Percentiles rank a stretch among this genome's conserved stretches.
phyloP scores from a whole-genome alignment of 2,797 vertebrate species.

The Coccyzus lansbergi region DNA sequence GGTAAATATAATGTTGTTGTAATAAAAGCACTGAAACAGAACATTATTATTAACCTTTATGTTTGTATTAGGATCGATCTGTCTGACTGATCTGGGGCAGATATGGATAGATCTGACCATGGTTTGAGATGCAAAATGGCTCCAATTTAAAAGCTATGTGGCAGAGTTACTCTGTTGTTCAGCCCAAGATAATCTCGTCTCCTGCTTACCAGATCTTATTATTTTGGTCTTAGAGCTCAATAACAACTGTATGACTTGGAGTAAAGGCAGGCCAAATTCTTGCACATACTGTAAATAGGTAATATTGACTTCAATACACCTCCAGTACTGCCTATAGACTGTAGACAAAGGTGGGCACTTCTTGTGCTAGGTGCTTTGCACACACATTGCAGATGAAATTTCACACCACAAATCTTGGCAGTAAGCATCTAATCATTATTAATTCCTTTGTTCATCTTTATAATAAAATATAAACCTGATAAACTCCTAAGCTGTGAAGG shows the following conservation, averaged over 20 bases:
- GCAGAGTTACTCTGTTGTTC: background rate
- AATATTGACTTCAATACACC: background rate
- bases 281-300: accelerated
- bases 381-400: background rate
- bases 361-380: background rate
- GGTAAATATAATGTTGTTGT: background rate
- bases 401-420: background rate
- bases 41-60: background rate
- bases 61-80: background rate
- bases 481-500: background rate
- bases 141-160: background rate
- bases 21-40: slow-evolving; percentile 7
- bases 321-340: background rate
- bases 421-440: slow-evolving; percentile 33
- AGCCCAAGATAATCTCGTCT: background rate
- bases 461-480: background rate
- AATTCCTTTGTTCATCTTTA: slow-evolving; percentile 17
- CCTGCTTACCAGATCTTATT: slow-evolving; percentile 9
- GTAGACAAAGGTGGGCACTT: background rate
- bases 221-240: slow-evolving; percentile 20
- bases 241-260: background rate
- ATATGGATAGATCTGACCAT: background rate
- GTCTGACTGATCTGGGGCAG: background rate
- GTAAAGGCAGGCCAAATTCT: background rate
- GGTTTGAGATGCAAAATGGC: background rate